A percentile compares a stretch with the other conserved stretches of the same genome.
phyloP scores from a whole-genome alignment of 2,113 vertebrate genomes.

The Ptilonorhynchus violaceus region DNA sequence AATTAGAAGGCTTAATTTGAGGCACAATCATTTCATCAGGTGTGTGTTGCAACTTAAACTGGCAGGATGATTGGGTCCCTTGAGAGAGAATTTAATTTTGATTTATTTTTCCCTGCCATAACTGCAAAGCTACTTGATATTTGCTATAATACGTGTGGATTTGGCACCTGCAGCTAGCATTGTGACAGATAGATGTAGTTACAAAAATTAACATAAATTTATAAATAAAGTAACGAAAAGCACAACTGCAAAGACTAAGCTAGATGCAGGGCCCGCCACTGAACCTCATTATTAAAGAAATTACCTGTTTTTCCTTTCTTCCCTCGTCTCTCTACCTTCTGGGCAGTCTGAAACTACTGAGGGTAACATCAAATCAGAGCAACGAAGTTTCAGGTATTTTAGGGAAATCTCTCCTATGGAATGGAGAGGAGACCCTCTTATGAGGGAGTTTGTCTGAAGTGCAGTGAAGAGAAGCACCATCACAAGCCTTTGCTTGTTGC shows the following conservation, averaged over 20 bases:
- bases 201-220: neutral
- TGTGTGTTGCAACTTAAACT: conserved; percentile 12
- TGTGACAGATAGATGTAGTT: neutral
- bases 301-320: neutral
- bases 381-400: neutral
- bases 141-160: neutral
- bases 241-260: neutral
- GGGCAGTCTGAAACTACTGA: neutral
- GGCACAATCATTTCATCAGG: conserved; percentile 14
- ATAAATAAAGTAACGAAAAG: neutral
- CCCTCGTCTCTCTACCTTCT: neutral
- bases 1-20: conserved; percentile 38
- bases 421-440: neutral
- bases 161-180: conserved; percentile 9
- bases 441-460: neutral
- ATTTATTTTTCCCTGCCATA: neutral
- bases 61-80: neutral
- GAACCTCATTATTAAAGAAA: neutral
- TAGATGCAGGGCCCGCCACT: neutral
- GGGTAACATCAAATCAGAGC: neutral
- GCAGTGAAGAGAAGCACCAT: neutral
- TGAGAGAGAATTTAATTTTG: neutral
- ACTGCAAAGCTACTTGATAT: conserved; percentile 2
- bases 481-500: neutral
- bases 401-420: neutral